These are phyloP conservation scores for Stenotaenia linearis DNA, from an alignment of 2,888 invertebrate genomes.

Conservation along the genomic window DNA sequence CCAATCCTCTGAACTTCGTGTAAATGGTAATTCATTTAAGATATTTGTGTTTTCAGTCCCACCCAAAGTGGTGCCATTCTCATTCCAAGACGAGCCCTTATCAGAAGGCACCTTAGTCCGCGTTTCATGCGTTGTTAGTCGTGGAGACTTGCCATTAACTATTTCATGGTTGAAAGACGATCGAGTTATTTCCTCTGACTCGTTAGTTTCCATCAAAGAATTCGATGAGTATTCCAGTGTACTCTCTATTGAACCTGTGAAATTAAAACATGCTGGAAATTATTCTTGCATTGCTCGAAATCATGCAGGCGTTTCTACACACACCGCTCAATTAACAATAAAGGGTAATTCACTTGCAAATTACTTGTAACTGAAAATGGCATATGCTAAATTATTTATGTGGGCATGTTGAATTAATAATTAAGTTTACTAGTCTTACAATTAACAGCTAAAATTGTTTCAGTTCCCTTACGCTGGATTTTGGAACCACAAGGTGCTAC, in stretches of 20 bases:
- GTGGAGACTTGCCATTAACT: conserved; percentile 27
- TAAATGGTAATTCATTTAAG: conserved; percentile 27
- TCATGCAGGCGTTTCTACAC: conserved; percentile 6
- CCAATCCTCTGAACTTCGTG: conserved; percentile 3
- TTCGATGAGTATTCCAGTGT: conserved; percentile 31
- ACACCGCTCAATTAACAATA: conserved; percentile 5
- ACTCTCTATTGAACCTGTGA: conserved; percentile 28
- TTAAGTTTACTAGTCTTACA: too few species aligned
- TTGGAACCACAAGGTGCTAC: neutral
- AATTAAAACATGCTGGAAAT: conserved; percentile 9
- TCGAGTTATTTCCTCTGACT: neutral
- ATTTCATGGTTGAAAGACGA: conserved; percentile 29
- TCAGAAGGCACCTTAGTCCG: conserved; percentile 28
- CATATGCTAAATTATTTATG: too few species aligned
- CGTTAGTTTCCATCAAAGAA: neutral
- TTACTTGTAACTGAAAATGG: neutral
- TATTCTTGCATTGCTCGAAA: conserved; percentile 26
- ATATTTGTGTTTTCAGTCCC: conserved; percentile 27
- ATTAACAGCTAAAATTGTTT: too few species aligned
- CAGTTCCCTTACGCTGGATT: neutral
- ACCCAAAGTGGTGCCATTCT: conserved; percentile 30
- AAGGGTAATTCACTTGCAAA: neutral
- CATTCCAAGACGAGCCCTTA: conserved; percentile 28
- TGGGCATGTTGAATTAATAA: too few species aligned
- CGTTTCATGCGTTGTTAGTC: conserved; percentile 28